Base-by-base conservation (phyloP, 2,888 invertebrate species). In the Apamea crenata region DNA sequence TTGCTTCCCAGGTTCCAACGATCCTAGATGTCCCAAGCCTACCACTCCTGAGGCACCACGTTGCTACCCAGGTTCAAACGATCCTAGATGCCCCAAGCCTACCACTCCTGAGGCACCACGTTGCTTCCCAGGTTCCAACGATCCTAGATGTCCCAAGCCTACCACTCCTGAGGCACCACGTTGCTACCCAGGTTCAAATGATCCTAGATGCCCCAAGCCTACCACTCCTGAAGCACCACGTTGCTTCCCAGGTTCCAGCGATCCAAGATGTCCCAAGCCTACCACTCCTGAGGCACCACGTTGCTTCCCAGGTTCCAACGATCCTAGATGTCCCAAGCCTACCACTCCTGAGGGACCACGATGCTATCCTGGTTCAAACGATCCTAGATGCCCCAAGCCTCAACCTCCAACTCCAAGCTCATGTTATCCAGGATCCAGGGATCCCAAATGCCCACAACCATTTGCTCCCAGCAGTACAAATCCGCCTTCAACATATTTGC, bases 401-500 rank as follows among this genome's bases (percentile, higher is more conserved):
- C 70, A 67, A 75, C 85, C 95, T 8, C 50, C 93, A 85, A 91
- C 95, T 70, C 94, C 96, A 61, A 94, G 95, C 86, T 94, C 97
- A 90, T 93, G 97, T 93, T 94, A 96, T 90, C 93, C 95, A 65
- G 93, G 97, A 74, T 95, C 93, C 65, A 94, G 86, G 86, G 94
- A 96, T 85, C 95, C 96, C 14, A 96, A 93, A 90, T 96, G 95
- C 89, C 96, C 94, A 66, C 94, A 96, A 87, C 95, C 96, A 59
- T 94, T 97, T 91, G 94, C 96, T 81, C 94, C 95, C 47, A 94
- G 94, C 82, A 94, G 96, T 88, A 94, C 95, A 50, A 95, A 95
- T 84, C 94, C 97, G 84, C 95, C 97, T 81, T 93, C 96, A 2
- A 96, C 96, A 18, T 97, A 97, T 84, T 92, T 97, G 56, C 97